Evolutionary conservation across 1,140 invertebrate species (phyloP).

Genomic region (Drosophila ogumai): DNA sequence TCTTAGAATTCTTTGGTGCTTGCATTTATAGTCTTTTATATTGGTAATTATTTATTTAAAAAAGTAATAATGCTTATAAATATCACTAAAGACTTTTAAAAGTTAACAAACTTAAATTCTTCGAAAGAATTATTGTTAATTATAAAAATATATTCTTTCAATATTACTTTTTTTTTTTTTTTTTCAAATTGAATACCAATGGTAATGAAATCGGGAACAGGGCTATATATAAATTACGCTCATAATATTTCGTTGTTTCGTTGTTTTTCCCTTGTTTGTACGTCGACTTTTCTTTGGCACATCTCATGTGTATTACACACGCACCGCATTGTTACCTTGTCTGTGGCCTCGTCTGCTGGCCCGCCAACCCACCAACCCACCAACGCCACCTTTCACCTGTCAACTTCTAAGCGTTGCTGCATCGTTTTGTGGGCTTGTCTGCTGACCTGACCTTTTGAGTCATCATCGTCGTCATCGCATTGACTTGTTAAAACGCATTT

Average conservation of each 20-base stretch:
- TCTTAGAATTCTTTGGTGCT: too few species aligned
- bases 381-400: conserved; percentile 46
- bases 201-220: background rate
- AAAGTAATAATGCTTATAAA: too few species aligned
- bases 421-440: conserved; percentile 54
- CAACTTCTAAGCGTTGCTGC: conserved; percentile 23
- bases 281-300: conserved; percentile 21
- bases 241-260: conserved; percentile 4
- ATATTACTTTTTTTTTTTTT: too few species aligned
- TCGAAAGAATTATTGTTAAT: too few species aligned
- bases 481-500: conserved; percentile 73
- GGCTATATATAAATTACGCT: conserved; percentile 5
- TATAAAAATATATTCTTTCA: too few species aligned
- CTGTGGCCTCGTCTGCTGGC: conserved; percentile 42
- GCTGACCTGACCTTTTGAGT: conserved; percentile 79
- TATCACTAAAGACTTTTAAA: too few species aligned
- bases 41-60: too few species aligned
- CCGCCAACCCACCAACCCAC: background rate
- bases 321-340: conserved; percentile 52
- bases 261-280: conserved; percentile 18
- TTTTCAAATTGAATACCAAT: too few species aligned
- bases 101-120: too few species aligned
- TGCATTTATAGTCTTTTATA: too few species aligned
- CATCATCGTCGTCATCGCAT: conserved; percentile 61
- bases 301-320: conserved; percentile 25